Conservation (phyloP, 2,888 invertebrate genomes). For the Trisateles emortualis region DNA sequence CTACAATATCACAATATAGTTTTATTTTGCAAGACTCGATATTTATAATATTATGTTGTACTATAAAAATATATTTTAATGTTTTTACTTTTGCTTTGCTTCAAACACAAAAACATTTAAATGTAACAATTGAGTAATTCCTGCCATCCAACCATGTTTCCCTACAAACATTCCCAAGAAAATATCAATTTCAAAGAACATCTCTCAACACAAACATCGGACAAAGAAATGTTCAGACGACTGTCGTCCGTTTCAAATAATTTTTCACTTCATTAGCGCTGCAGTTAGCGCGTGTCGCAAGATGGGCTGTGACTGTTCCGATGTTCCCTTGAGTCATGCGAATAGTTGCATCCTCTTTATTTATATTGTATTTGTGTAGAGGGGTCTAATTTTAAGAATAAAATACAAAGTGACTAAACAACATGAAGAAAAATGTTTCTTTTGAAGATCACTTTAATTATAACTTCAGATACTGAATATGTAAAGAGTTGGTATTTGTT, state of each 20-base stretch:
- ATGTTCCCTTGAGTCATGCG: slow-evolving; percentile 42
- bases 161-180: slow-evolving; percentile 40
- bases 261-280: slow-evolving; percentile 65
- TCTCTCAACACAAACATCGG: slow-evolving; percentile 39
- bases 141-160: slow-evolving; percentile 16
- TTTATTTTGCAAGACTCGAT: neutral
- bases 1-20: neutral
- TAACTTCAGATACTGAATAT: too few relatives aligned
- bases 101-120: neutral
- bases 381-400: slow-evolving; percentile 2
- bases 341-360: slow-evolving; percentile 32
- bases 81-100: neutral
- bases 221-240: slow-evolving; percentile 41
- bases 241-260: slow-evolving; percentile 54
- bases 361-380: slow-evolving; percentile 21
- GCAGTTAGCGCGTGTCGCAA: slow-evolving; percentile 53
- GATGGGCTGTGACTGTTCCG: slow-evolving; percentile 55
- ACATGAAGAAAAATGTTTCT: too few relatives aligned
- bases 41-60: too few relatives aligned
- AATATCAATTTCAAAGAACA: slow-evolving; percentile 48
- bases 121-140: neutral
- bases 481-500: too few relatives aligned
- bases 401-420: too few relatives aligned
- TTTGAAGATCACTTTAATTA: too few relatives aligned
- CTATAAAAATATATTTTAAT: too few relatives aligned